A percentile compares a stretch with the other conserved stretches of the same genome.
Conservation (phyloP, 2,113 vertebrate genomes). For the Eurypyga helias region DNA sequence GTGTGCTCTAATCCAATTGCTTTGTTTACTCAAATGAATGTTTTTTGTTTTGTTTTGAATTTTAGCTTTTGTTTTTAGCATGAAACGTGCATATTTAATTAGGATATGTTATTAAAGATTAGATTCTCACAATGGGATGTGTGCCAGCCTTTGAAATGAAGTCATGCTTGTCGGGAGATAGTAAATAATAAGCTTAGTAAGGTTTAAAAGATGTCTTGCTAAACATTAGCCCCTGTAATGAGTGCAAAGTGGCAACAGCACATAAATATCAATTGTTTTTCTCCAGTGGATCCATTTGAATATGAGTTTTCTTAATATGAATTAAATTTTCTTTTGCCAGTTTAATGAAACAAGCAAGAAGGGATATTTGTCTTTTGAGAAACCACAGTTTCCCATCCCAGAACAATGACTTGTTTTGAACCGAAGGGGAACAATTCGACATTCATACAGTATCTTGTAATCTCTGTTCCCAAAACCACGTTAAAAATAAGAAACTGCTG, state of each 20-base stretch:
- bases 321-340: conserved; percentile 19
- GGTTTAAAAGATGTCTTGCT: conserved; percentile 61
- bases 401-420: conserved; percentile 39
- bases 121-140: conserved; percentile 25
- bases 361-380: conserved; percentile 21
- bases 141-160: conserved; percentile 49
- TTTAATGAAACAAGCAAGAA: conserved; percentile 43
- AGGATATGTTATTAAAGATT: conserved; percentile 50
- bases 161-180: conserved; percentile 47
- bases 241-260: conserved; percentile 37
- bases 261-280: conserved; percentile 40
- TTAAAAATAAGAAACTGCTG: conserved; percentile 21
- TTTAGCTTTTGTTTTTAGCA: conserved; percentile 21
- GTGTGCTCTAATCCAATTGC: neutral
- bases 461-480: neutral
- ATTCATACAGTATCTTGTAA: conserved; percentile 20
- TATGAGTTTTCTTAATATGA: conserved; percentile 48
- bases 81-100: conserved; percentile 39
- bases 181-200: conserved; percentile 63
- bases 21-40: conserved; percentile 8
- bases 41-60: neutral
- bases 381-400: conserved; percentile 14
- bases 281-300: neutral
- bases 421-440: neutral
- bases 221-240: conserved; percentile 49